These are phyloP conservation scores for Caenorhabditis imperialis DNA, from an alignment of 2,888 invertebrate genomes.

Conservation along the genomic window DNA sequence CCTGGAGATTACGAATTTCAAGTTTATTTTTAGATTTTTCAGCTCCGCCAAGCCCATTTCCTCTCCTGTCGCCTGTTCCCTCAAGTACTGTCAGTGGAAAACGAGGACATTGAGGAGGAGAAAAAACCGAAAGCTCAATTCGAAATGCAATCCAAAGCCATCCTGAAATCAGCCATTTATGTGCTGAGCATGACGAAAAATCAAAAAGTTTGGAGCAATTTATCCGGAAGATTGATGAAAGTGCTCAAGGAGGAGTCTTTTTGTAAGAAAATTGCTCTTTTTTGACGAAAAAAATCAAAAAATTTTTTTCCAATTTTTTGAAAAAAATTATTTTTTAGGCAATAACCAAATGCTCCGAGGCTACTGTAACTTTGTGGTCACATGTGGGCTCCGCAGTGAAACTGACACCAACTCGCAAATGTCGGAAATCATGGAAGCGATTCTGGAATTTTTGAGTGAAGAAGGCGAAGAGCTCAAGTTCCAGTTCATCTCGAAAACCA, in stretches of 20 bases:
- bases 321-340: slow-evolving; percentile 17
- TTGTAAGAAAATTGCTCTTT: slow-evolving; percentile 12
- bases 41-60: slow-evolving; percentile 38
- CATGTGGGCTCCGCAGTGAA: slow-evolving; percentile 34
- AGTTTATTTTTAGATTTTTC: slow-evolving; percentile 4
- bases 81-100: slow-evolving; percentile 33
- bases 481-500: slow-evolving; percentile 35
- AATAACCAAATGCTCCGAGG: slow-evolving; percentile 52
- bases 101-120: slow-evolving; percentile 42
- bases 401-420: slow-evolving; percentile 11
- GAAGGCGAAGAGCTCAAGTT: slow-evolving; percentile 43
- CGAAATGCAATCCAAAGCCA: slow-evolving; percentile 40
- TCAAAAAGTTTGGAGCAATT: slow-evolving; percentile 44
- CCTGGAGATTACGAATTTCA: too few species aligned
- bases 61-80: slow-evolving; percentile 39
- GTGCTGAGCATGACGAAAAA: slow-evolving; percentile 35
- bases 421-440: slow-evolving; percentile 39
- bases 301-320: not conserved
- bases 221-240: slow-evolving; percentile 29
- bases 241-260: slow-evolving; percentile 42
- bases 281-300: too few species aligned
- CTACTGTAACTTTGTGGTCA: slow-evolving; percentile 33
- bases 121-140: slow-evolving; percentile 37
- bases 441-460: slow-evolving; percentile 52
- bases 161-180: slow-evolving; percentile 24